Evolutionary conservation across 2,888 invertebrate genomes (phyloP).

Genomic region (Lutraria lutraria): DNA sequence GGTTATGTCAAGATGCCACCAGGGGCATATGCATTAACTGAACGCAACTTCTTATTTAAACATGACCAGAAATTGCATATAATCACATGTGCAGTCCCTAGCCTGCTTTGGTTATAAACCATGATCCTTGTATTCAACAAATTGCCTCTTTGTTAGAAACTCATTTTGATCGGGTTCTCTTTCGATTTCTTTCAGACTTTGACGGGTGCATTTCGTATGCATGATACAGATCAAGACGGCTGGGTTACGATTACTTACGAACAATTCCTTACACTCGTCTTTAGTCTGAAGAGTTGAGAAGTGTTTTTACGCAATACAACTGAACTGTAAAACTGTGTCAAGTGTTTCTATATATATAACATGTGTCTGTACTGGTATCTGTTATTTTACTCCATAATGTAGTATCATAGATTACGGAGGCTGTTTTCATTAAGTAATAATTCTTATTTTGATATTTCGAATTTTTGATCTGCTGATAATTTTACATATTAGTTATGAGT

Average conservation of each 20-base stretch:
- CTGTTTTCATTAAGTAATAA: background rate
- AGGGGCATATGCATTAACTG: too few species aligned
- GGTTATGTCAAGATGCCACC: too few species aligned
- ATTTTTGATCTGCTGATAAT: background rate
- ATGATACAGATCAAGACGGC: constrained; percentile 97
- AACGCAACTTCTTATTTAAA: too few species aligned
- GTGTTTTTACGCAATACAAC: background rate
- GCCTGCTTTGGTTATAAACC: too few species aligned
- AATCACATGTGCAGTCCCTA: too few species aligned
- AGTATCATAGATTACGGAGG: background rate
- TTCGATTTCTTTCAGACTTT: constrained; percentile 91
- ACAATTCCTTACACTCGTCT: constrained; percentile 96
- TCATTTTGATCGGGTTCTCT: too few species aligned
- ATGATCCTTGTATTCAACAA: too few species aligned
- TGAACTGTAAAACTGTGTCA: background rate
- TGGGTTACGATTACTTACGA: constrained; percentile 98
- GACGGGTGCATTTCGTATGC: constrained; percentile 94
- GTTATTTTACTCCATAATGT: background rate
- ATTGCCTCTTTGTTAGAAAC: too few species aligned
- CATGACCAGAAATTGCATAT: too few species aligned
- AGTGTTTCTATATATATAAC: background rate
- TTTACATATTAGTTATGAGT: background rate
- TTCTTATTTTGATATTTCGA: background rate
- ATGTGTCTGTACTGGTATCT: background rate
- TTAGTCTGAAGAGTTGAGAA: constrained; percentile 83